phyloP scores from a whole-genome alignment of 2,888 invertebrate genomes.

The Xestoiulus laeticollis region DNA sequence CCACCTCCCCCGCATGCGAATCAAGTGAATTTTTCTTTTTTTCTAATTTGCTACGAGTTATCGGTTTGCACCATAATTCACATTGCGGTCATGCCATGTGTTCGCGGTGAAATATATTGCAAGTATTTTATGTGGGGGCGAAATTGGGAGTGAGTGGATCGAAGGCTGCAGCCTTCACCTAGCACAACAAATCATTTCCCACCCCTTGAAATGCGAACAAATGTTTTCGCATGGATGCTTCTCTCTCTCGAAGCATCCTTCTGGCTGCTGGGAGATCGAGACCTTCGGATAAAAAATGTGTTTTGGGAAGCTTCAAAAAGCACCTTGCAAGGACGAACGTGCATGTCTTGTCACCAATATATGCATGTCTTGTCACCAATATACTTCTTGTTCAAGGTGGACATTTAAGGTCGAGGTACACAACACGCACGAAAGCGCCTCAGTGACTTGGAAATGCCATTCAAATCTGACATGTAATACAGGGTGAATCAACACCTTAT shows the following conservation, averaged over 20 bases:
- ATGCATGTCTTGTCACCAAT: neutral
- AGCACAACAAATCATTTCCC: neutral
- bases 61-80: neutral
- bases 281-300: neutral
- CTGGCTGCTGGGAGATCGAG: neutral
- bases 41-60: neutral
- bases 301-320: neutral
- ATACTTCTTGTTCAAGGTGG: neutral
- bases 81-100: neutral
- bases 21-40: neutral
- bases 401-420: neutral
- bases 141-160: neutral
- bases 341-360: no score
- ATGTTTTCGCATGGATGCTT: neutral
- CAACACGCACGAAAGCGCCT: neutral
- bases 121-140: neutral
- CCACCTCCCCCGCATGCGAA: neutral
- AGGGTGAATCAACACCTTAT: no score
- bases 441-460: no score
- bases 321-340: neutral
- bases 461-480: no score
- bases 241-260: neutral
- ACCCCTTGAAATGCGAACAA: neutral
- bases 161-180: constrained; percentile 4
- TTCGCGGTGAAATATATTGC: neutral